Percentiles rank a stretch among this genome's conserved stretches.
phyloP scores from a whole-genome alignment of 2,888 invertebrate genomes.

The Drosophila prolongata region DNA sequence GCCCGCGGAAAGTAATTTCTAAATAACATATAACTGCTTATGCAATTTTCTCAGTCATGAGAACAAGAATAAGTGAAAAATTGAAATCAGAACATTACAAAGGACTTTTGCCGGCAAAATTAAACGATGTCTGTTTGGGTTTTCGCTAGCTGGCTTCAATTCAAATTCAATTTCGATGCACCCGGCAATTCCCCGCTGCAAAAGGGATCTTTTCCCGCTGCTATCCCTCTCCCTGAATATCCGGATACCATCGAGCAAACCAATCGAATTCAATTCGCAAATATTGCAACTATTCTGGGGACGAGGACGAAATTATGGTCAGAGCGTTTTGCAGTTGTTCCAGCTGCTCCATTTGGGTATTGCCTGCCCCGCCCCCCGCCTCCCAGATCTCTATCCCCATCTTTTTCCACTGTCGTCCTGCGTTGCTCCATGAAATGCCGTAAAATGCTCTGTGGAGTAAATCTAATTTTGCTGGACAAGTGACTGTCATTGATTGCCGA shows the following conservation, averaged over 20 bases:
- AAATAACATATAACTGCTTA: slow-evolving; percentile 11
- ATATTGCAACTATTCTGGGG: slow-evolving; percentile 55
- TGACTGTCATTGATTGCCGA: slow-evolving; percentile 80
- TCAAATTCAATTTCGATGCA: slow-evolving; percentile 57
- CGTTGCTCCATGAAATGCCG: slow-evolving; percentile 32
- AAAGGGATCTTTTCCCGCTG: slow-evolving; percentile 29
- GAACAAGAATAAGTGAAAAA: slow-evolving; percentile 1
- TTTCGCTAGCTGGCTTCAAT: slow-evolving; percentile 58
- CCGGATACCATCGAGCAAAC: slow-evolving; percentile 8
- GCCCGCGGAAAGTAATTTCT: slow-evolving; percentile 3
- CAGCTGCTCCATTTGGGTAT: slow-evolving; percentile 42
- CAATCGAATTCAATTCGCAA: slow-evolving; percentile 59
- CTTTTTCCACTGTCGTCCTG: background rate
- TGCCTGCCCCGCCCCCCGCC: background rate
- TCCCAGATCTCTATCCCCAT: background rate
- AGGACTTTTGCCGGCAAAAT: slow-evolving; percentile 31
- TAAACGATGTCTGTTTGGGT: slow-evolving; percentile 39
- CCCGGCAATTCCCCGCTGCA: slow-evolving; percentile 56
- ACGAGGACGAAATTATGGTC: slow-evolving; percentile 70
- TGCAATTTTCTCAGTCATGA: slow-evolving; percentile 11
- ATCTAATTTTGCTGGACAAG: slow-evolving; percentile 79
- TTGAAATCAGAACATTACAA: slow-evolving; percentile 33
- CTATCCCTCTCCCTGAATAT: background rate
- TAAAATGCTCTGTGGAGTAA: slow-evolving; percentile 74
- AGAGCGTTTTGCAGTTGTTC: slow-evolving; percentile 54